phyloP scores from a whole-genome alignment of 2,797 vertebrate genomes.

The Mustela erminea region DNA sequence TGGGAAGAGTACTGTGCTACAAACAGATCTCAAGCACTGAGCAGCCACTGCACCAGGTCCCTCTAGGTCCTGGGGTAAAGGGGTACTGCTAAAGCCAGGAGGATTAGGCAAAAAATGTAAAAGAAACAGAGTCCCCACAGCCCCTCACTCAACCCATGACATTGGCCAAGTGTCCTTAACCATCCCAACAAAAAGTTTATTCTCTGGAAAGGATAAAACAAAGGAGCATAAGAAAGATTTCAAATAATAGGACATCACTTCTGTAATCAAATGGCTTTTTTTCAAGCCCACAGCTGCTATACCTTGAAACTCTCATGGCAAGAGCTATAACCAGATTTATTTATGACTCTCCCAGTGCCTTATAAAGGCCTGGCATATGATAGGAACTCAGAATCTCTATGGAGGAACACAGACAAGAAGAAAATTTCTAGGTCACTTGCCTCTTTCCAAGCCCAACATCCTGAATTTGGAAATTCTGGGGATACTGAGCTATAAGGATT shows the following conservation, averaged over 20 bases:
- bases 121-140: neutral
- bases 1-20: neutral
- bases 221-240: neutral
- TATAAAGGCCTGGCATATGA: neutral
- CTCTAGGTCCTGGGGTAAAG: neutral
- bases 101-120: neutral
- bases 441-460: neutral
- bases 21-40: neutral
- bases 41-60: neutral
- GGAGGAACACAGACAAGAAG: neutral
- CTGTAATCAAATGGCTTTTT: neutral
- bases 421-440: neutral
- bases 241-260: neutral
- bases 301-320: neutral
- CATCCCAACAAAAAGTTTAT: neutral
- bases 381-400: neutral
- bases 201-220: neutral
- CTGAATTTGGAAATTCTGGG: constrained; percentile 10
- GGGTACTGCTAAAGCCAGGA: neutral
- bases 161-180: neutral
- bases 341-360: neutral
- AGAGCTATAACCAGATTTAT: neutral
- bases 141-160: neutral
- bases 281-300: neutral
- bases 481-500: neutral